A percentile compares a stretch with the other conserved stretches of the same genome.
These are phyloP conservation scores for Macaria notata DNA, from an alignment of 2,888 invertebrate genomes.

Conservation along the genomic window DNA sequence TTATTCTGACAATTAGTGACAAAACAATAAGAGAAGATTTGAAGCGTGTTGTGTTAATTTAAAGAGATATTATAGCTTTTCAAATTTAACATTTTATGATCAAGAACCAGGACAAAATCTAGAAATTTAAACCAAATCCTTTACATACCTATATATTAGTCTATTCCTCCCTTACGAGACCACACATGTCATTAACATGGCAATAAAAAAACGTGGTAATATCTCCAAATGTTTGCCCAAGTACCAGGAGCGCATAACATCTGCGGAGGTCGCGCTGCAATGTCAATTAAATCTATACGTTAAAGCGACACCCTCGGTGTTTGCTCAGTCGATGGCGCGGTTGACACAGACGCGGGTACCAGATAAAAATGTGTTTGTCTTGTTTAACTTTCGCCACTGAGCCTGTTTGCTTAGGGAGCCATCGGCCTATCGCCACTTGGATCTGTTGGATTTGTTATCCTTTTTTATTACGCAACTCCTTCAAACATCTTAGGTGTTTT, in stretches of 20 bases:
- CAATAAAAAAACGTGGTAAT: slow-evolving; percentile 20
- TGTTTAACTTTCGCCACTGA: slow-evolving; percentile 67
- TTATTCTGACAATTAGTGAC: no score
- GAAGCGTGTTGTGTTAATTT: no score
- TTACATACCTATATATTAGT: slow-evolving; percentile 1
- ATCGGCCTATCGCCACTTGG: slow-evolving; percentile 35
- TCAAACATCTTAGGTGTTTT: slow-evolving; percentile 17
- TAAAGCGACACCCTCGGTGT: slow-evolving; percentile 66
- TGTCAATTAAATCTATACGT: slow-evolving; percentile 67
- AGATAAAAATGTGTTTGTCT: slow-evolving; percentile 77
- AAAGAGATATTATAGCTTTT: no score
- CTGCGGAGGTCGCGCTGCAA: slow-evolving; percentile 51
- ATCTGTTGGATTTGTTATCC: slow-evolving; percentile 29
- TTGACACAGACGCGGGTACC: slow-evolving; percentile 62
- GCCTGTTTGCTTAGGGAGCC: slow-evolving; percentile 53
- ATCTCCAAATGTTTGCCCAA: slow-evolving; percentile 30
- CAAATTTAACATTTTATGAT: no score
- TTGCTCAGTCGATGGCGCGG: slow-evolving; percentile 58
- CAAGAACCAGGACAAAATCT: no score
- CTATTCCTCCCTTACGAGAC: slow-evolving; percentile 8
- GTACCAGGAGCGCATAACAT: slow-evolving; percentile 51
- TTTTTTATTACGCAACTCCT: slow-evolving; percentile 25
- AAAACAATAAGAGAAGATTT: no score
- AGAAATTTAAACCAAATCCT: no score
- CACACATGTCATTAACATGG: slow-evolving; percentile 17